Base-by-base conservation (phyloP, 1,140 invertebrate species). In the Bombus huntii region DNA sequence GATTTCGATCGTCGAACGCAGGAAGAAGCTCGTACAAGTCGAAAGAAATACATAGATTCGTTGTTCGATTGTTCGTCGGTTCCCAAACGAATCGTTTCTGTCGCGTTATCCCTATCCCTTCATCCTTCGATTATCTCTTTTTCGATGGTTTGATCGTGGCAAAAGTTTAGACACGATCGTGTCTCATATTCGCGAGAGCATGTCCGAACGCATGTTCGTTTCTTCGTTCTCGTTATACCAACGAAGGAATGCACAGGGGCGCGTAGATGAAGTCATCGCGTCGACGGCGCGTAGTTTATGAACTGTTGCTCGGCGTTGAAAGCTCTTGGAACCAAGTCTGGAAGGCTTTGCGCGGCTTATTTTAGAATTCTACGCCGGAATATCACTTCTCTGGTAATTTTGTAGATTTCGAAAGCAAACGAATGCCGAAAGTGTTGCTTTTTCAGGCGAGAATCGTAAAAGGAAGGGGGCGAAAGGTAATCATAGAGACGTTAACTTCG, bases 201-300 rank as follows among this genome's bases (percentile, higher is more conserved):
- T 25, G 28, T 4, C 34, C 53, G 53, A 72, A 75, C 47, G 72
- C 22, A 57, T 25, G 86, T 39, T 80, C 44, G 47, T 18, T 71
- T 80, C 62, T 82, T 34, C 31, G 72, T 74, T 75, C 86, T 53
- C 28, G 77, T 78, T 65, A 81, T 77, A 66, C 66, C 73, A 42
- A 86, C 66, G 75, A 77, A 65, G 86, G 70, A 87, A 71, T 57
- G 82, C 76, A 34, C 65, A 62, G 59, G n/a, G 66, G 71, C 53
- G 86, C 37, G 62, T 76, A 74, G 76, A 88, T 88, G 75, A 88
- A 88, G 87, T 79, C 87, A 79, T 83, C 25, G 75, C 53, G 62
- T 44, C 9, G 22, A 39, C 44, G 31, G 13, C 4, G 37, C 68
- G 37, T 10, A 13, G 44, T 42, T 70, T 70, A 82, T 83, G 73